Percentiles rank a stretch among this genome's conserved stretches.
These are phyloP conservation scores for Gephyroberyx darwinii DNA, from an alignment of 2,797 vertebrate genomes.

Conservation along the genomic window DNA sequence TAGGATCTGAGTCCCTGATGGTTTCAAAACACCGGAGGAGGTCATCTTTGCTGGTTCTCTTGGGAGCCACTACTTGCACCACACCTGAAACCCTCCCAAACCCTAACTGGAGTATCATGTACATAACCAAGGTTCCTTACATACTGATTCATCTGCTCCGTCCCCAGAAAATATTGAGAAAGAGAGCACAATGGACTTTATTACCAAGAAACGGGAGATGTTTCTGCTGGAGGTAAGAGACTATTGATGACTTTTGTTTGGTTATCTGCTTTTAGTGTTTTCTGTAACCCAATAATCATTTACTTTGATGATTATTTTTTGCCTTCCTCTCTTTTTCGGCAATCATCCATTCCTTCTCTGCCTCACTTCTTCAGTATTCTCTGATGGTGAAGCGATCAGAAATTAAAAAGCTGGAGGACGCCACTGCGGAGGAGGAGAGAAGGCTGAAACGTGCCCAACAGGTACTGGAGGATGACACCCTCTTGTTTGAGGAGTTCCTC, in stretches of 20 bases:
- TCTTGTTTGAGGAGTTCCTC: constrained; percentile 86
- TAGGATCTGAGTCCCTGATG: no score
- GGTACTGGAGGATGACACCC: constrained; percentile 81
- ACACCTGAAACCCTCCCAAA: no score
- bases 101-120: no score
- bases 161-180: constrained; percentile 81
- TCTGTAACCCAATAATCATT: no score
- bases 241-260: neutral
- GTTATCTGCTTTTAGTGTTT: neutral
- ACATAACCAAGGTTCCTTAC: neutral
- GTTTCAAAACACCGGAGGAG: no score
- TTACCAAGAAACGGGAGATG: constrained; percentile 84
- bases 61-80: no score
- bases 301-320: neutral
- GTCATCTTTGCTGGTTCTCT: no score
- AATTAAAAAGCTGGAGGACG: constrained; percentile 83
- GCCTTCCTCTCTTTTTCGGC: neutral
- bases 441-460: constrained; percentile 82
- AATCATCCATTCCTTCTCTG: neutral
- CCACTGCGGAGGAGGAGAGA: constrained; percentile 77
- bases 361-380: constrained; percentile 75
- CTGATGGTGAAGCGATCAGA: constrained; percentile 83
- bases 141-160: neutral
- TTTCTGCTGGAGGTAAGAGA: constrained; percentile 90
- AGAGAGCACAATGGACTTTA: constrained; percentile 80